These are phyloP conservation scores for Synergus japonicus DNA, from an alignment of 2,888 invertebrate genomes.

Conservation along the genomic window DNA sequence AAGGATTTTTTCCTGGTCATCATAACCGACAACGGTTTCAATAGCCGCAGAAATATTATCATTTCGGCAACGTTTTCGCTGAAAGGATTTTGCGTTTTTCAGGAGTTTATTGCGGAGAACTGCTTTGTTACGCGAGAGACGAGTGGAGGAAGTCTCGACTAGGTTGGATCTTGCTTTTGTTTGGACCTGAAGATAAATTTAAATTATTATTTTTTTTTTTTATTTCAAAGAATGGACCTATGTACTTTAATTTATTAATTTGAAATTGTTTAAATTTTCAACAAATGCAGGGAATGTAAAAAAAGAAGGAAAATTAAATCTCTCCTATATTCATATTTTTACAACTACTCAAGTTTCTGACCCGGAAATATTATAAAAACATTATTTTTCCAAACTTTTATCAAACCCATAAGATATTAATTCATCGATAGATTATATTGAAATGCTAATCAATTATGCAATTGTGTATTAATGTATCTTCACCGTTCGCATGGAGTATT, in stretches of 20 bases:
- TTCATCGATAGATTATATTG: neutral
- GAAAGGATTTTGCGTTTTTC: conserved; percentile 74
- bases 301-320: too few relatives aligned
- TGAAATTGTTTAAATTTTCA: neutral
- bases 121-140: conserved; percentile 66
- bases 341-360: neutral
- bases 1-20: conserved; percentile 7
- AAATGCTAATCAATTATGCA: conserved; percentile 65
- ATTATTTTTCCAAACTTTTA: neutral
- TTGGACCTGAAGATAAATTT: conserved; percentile 63
- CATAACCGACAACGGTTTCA: conserved; percentile 66
- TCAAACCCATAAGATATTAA: neutral
- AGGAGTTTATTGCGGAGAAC: conserved; percentile 72
- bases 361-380: neutral
- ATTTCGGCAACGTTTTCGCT: conserved; percentile 69
- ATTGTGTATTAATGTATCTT: conserved; percentile 57
- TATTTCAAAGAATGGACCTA: too few relatives aligned
- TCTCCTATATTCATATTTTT: too few relatives aligned
- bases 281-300: too few relatives aligned
- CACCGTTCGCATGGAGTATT: conserved; percentile 49
- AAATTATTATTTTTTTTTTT: conserved; percentile 18
- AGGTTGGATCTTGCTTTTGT: conserved; percentile 67
- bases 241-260: too few relatives aligned
- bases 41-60: conserved; percentile 71
- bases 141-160: conserved; percentile 59